Conservation (phyloP, 2,113 vertebrate species). For the Bujurquina vittata region DNA sequence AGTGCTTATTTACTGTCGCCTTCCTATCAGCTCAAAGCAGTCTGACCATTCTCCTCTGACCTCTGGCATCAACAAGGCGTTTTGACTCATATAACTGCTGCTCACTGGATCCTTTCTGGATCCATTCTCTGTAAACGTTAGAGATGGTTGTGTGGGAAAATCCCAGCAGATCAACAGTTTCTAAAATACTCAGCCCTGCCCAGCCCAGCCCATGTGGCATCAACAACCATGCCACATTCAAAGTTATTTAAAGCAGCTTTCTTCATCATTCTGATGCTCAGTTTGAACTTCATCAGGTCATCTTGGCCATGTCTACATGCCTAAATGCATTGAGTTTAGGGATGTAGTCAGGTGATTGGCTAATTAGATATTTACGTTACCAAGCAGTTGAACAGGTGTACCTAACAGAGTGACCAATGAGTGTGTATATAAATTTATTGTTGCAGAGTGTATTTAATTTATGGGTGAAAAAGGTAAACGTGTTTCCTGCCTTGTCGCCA, state of each 20-base stretch:
- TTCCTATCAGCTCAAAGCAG: neutral
- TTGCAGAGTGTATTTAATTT: neutral
- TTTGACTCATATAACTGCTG: neutral
- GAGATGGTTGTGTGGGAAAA: neutral
- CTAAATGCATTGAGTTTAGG: neutral
- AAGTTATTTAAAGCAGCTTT: neutral
- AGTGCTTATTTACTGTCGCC: neutral
- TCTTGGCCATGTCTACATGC: neutral
- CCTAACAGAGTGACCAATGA: neutral
- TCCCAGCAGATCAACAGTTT: neutral
- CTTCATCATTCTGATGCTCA: neutral
- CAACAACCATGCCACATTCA: too few relatives aligned
- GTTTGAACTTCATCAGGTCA: neutral
- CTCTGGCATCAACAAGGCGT: neutral
- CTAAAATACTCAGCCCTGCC: neutral
- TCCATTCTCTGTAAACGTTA: neutral
- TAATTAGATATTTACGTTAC: neutral
- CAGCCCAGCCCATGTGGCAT: neutral
- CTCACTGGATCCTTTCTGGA: neutral
- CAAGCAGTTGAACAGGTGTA: neutral
- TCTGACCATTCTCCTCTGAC: neutral
- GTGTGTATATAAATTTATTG: neutral
- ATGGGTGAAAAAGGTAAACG: neutral
- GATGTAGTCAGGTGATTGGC: neutral
- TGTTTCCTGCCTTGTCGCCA: slow-evolving; percentile 11